These are phyloP conservation scores for Columba livia DNA, from an alignment of 2,113 vertebrate genomes.

Conservation along the genomic window DNA sequence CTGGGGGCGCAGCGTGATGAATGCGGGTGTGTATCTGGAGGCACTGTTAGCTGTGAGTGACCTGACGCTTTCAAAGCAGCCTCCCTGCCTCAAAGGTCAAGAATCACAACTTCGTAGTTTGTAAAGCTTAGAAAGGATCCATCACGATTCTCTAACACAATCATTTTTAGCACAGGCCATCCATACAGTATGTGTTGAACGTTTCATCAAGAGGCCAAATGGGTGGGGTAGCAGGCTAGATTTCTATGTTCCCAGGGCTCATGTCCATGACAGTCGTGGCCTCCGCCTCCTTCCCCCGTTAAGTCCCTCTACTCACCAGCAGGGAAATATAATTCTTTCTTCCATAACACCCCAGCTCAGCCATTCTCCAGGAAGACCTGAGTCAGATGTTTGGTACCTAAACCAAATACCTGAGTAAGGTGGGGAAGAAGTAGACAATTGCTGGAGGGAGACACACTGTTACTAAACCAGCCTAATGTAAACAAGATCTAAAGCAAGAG, in stretches of 20 bases:
- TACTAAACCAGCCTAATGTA: slow-evolving; percentile 61
- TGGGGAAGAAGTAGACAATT: slow-evolving; percentile 64
- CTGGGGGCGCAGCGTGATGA: fast-evolving
- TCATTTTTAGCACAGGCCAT: not conserved
- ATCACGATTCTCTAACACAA: not conserved
- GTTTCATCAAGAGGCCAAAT: not conserved
- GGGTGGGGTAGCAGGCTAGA: not conserved
- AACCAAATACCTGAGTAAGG: slow-evolving; percentile 67
- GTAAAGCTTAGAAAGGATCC: not conserved
- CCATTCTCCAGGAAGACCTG: slow-evolving; percentile 53
- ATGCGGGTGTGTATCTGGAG: fast-evolving
- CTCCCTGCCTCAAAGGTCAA: not conserved
- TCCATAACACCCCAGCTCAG: not conserved
- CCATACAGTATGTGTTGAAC: not conserved
- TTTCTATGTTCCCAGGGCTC: not conserved
- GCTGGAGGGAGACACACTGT: slow-evolving; percentile 58
- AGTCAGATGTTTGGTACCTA: slow-evolving; percentile 69
- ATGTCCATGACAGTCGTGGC: not conserved
- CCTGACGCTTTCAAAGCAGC: not conserved
- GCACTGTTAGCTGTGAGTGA: not conserved
- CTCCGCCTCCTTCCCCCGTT: not conserved
- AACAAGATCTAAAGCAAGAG: slow-evolving; percentile 66
- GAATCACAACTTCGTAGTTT: fast-evolving
- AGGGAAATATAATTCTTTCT: not conserved
- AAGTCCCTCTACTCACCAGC: not conserved